phyloP scores from a whole-genome alignment of 2,113 vertebrate genomes.

The Anarhynchus alexandrinus region DNA sequence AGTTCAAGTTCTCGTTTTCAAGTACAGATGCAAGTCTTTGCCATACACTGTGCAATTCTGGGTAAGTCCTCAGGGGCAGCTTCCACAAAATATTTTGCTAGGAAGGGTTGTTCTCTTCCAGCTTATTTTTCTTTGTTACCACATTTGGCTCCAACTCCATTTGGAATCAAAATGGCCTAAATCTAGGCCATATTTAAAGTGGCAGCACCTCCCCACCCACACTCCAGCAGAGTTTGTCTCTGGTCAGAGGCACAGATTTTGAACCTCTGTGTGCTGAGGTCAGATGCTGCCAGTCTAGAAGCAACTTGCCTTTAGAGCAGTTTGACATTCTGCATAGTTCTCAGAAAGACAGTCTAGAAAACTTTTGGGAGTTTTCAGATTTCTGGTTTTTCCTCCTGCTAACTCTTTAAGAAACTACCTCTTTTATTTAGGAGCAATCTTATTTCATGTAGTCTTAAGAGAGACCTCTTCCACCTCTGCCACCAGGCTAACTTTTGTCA shows the following conservation, averaged over 20 bases:
- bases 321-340: not conserved
- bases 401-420: not conserved
- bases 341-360: not conserved
- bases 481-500: not conserved
- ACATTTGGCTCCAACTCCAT: not conserved
- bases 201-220: not conserved
- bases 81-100: slow-evolving; percentile 14
- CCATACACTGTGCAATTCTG: not conserved
- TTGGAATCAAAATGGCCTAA: not conserved
- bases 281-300: not conserved
- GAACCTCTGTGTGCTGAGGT: not conserved
- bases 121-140: not conserved
- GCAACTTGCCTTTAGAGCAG: not conserved
- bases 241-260: not conserved
- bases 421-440: not conserved
- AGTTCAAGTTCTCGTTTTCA: not conserved
- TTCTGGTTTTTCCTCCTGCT: not conserved
- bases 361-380: not conserved
- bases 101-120: not conserved
- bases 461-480: not conserved
- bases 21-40: not conserved
- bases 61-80: not conserved
- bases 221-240: not conserved
- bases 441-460: not conserved
- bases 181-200: not conserved